These are phyloP conservation scores for Urechis unicinctus DNA, from an alignment of 2,888 invertebrate species.

Conservation along the genomic window DNA sequence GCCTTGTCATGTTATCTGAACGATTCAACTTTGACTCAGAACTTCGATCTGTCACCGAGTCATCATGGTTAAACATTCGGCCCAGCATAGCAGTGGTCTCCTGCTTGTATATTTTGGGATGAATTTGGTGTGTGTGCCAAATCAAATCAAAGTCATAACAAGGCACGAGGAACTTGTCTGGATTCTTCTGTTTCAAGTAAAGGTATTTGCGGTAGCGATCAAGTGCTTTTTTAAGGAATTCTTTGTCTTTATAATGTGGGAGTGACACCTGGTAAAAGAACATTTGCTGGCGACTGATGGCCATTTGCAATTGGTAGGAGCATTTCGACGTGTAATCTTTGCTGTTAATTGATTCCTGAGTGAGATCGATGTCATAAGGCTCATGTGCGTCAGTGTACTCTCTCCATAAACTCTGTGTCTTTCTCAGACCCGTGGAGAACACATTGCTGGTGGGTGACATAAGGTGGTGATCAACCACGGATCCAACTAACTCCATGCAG, in stretches of 20 bases:
- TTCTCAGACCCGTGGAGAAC: background rate
- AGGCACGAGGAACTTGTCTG: conserved; percentile 52
- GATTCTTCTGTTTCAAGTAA: conserved; percentile 50
- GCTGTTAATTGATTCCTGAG: background rate
- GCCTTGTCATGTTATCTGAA: conserved; percentile 50
- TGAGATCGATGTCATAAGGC: background rate
- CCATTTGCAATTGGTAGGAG: conserved; percentile 48
- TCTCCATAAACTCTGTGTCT: background rate
- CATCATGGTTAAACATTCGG: conserved; percentile 52
- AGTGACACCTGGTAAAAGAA: conserved; percentile 54
- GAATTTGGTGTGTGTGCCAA: conserved; percentile 54
- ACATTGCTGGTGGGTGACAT: conserved; percentile 12
- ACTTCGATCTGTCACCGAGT: conserved; percentile 51
- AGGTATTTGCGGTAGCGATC: conserved; percentile 50
- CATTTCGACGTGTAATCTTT: conserved; percentile 3
- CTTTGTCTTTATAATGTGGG: conserved; percentile 51
- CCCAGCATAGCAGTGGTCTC: conserved; percentile 41
- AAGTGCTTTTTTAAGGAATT: conserved; percentile 50
- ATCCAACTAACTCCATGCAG: conserved; percentile 31
- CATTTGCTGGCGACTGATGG: conserved; percentile 50
- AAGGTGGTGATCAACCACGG: conserved; percentile 50
- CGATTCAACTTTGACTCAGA: conserved; percentile 49
- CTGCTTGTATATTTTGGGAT: conserved; percentile 39
- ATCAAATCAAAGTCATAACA: conserved; percentile 55
- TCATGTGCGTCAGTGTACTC: background rate